Evolutionary conservation across 2,797 vertebrate species (phyloP), one percentile per base, ranked within the genome.

Genomic region (Gila robusta): DNA sequence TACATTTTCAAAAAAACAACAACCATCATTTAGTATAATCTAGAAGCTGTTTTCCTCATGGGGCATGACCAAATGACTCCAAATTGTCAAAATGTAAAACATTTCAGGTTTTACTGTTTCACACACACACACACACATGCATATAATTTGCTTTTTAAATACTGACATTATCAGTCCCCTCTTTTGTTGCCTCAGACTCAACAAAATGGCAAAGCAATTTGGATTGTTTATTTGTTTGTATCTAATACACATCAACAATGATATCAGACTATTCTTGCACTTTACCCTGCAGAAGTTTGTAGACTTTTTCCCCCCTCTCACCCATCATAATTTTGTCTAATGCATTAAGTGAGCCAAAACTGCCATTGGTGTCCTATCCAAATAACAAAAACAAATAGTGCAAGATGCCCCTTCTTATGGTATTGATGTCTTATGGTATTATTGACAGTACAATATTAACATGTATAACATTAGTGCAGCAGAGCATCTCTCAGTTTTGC

Each of bases 401-500:
- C 23, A 39, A 7, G 21, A 59, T 41, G 35, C 54, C 76, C n/a
- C 37, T 44, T 52, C 59, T 52, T 78, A 28, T 37, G n/a, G n/a
- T 69, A 81, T 81, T 62, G 35, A 35, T 8, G 32, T 52, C 44
- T 52, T 78, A 28, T 37, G n/a, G n/a, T 69, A 81, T 81, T 62
- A 66, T 17, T 74, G 47, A 49, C 44, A 52, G 28, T 79, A 78
- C 66, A 12, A 73, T 56, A n/a, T 32, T 39, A 56, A 71, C 44
- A 71, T 70, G 59, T 52, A 70, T 84, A 56, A 73, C 23, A 84
- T 73, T 64, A 19, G 76, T 74, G 7, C 6, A 44, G 39, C 2
- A 44, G 49, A 70, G 66, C 74, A 59, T 69, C 32, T 69, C 64
- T 49, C 8, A n/a, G 56, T 87, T 79, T 64, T 85, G 21, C 62